phyloP scores from a whole-genome alignment of 2,113 vertebrate species.

The Corythornis madagascariensis region DNA sequence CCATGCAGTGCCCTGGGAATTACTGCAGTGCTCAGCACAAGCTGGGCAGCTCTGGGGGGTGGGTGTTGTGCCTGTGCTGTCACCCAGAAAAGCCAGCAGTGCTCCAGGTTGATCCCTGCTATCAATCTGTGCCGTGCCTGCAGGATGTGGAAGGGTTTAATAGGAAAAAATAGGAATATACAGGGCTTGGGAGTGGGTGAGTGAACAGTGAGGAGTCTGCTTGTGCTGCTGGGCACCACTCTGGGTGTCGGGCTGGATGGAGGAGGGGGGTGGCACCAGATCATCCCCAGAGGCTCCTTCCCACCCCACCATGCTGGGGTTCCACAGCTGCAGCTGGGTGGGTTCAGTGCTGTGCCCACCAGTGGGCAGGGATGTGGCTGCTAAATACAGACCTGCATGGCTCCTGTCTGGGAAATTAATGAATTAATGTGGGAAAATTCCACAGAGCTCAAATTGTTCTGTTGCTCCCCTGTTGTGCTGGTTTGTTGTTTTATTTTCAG shows the following conservation, averaged over 20 bases:
- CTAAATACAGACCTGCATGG: neutral
- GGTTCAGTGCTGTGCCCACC: neutral
- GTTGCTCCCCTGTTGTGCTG: neutral
- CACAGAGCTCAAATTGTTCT: neutral
- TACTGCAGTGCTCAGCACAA: neutral
- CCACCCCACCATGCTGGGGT: too few relatives aligned
- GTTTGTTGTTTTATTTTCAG: neutral
- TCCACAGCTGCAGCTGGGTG: too few relatives aligned
- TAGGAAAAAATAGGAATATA: neutral
- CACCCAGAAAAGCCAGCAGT: neutral
- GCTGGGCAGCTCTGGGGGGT: neutral
- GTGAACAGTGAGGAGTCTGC: neutral
- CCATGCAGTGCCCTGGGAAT: neutral
- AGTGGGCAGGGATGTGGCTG: neutral
- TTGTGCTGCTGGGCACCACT: too few relatives aligned
- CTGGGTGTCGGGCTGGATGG: too few relatives aligned
- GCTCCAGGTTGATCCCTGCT: neutral
- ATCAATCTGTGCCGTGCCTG: neutral
- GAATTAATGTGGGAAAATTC: neutral
- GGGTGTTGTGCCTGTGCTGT: neutral
- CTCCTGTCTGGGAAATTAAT: neutral
- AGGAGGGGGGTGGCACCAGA: too few relatives aligned
- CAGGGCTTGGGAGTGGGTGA: neutral
- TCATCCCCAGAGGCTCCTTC: neutral
- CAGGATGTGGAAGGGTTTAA: neutral